Evolutionary conservation across 2,888 invertebrate genomes (phyloP).

Genomic region (Tipula vernalis): DNA sequence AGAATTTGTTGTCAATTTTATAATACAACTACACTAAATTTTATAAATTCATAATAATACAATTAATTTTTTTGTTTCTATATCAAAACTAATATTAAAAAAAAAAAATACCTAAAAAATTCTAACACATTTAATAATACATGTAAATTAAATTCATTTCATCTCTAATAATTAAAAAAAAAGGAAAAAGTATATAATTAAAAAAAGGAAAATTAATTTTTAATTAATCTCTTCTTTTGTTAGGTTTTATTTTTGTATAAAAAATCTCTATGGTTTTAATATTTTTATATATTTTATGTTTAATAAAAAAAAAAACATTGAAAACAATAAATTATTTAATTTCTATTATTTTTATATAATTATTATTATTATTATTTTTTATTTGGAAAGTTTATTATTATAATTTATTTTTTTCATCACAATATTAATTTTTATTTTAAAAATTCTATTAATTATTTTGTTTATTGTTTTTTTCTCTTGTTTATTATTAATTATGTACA

Average conservation of each 20-base stretch:
- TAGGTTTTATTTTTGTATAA: not conserved
- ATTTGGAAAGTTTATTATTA: not conserved
- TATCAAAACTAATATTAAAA: not conserved
- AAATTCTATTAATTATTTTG: not conserved
- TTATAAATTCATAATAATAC: not conserved
- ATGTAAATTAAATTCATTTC: not conserved
- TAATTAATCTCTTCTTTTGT: not conserved
- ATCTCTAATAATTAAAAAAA: not conserved
- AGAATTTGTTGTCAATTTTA: not conserved
- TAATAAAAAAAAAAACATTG: not conserved
- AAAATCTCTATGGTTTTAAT: not conserved
- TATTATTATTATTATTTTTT: not conserved
- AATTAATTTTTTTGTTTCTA: not conserved
- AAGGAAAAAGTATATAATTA: not conserved
- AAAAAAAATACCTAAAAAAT: not conserved
- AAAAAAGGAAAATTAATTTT: not conserved
- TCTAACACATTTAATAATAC: not conserved
- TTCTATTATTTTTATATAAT: not conserved
- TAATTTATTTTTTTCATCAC: not conserved
- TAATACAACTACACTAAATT: not conserved
- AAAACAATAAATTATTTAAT: not conserved
- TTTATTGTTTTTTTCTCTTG: not conserved
- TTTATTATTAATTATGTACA: not conserved
- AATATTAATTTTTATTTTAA: not conserved
- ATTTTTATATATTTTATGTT: not conserved